Evolutionary conservation across 37 sponge, comb jelly and placozoan species (phyloP), one percentile per base, ranked within the genome.

Genomic region (Chondrilla cf. caribensis): DNA sequence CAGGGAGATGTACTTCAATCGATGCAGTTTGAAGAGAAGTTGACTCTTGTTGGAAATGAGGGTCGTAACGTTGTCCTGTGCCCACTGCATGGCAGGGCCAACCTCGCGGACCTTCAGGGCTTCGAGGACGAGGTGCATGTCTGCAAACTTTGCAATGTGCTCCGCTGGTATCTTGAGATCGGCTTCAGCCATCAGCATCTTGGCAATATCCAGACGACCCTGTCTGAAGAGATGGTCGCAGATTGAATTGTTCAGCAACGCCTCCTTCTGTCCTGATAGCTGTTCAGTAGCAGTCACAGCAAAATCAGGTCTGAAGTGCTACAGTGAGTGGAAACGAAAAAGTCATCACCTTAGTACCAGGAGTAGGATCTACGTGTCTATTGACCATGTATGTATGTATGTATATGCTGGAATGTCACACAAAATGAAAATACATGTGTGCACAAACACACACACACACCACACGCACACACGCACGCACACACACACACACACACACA

Each of bases 201-300:
- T 86, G 35, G 87, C 95, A 44, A 94, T 80, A 37, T 87, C 95
- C 58, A 94, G 73, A n/a, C 83, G 86, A 15, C 95, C 95, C 44
- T 91, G 92, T n/a, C 92, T 28, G 37, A 94, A 81, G 26, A 94
- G 84, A 64, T 94, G 95, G 77, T 94, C 92, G 79, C 89, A 94
- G 5, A 94, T 62, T 33, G 77, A 86, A 35, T 43, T 51, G 77
- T 88, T 85, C 24, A 94, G 79, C 70, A 77, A 33, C 54, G 14
- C 73, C 17, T 24, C 32, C 18, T 80, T 79, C 18, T 77, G 31
- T 25, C 82, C 86, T 38, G 64, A 67, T 8, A 88, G 73, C 51
- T 89, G 84, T 3, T 87, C 89, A 54, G 71, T 57, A 68, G 86
- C 31, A 39, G 65, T 66, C 29, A 77, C 86, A 39, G 86, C 62